Base-by-base conservation (phyloP, 2,888 invertebrate genomes). In the Mamestra brassicae region DNA sequence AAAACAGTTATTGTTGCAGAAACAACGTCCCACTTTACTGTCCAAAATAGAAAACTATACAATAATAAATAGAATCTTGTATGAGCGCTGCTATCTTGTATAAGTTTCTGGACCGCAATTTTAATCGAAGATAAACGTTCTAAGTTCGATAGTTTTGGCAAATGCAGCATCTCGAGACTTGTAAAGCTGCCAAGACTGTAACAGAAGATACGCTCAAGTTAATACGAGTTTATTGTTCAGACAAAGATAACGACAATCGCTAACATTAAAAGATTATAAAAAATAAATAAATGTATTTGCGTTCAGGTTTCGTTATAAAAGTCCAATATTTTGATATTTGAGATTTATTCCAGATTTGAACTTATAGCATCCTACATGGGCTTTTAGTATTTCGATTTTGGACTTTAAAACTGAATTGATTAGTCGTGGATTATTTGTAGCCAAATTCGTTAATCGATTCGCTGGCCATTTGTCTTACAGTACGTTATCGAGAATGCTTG, bases 141-240 rank as follows among this genome's bases (percentile, higher is more conserved):
- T 1, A 26, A 74, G n/a, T 67, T 67, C n/a, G 38, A 47, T 77
- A 62, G 58, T 74, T 80, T 78, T 84, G 47, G 64, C 47, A 75
- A 77, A 72, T 69, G 34, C 70, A 67, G 72, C 47, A 62, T 74
- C 36, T 70, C 57, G 55, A 71, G 57, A 55, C 34, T 74, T 72
- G 74, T 72, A 62, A 38, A 4, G 55, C 52, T 83, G 81, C 81
- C 83, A 84, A 84, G 8, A 55, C 77, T 66, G 34, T 60, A 13
- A 54, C 50, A 70, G 26, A 80, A 83, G 54, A 66, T 69, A 76
- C 55, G 45, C 11, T 26, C 34, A 74, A 83, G 50, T 74, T 71
- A 38, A 77, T 76, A 55, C 13, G 61, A 76, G 71, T 68, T 71
- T 57, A 74, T 65, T 68, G 57, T 47, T 76, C 80, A 72, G 50